Conservation (phyloP, 2,113 vertebrate species). For the Cyphomyrus discorhynchus region DNA sequence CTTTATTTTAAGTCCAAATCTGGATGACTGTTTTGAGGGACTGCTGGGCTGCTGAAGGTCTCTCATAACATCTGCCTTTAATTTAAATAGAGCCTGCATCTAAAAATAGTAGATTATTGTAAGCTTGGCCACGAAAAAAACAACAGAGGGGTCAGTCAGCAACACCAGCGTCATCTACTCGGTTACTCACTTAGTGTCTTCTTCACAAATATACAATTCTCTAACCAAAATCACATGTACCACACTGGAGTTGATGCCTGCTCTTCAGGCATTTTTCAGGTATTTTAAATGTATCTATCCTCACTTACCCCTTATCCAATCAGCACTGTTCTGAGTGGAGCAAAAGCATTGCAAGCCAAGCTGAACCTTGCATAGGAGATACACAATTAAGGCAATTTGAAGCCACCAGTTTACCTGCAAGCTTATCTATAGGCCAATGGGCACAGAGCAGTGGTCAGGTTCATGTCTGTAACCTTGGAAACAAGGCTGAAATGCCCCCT, state of each 20-base stretch:
- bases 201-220: not conserved
- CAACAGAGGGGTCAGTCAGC: constrained; percentile 6
- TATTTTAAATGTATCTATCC: not conserved
- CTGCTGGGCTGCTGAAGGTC: not conserved
- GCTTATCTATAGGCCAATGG: not conserved
- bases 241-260: not conserved
- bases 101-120: constrained; percentile 11
- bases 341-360: not conserved
- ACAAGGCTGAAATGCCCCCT: not conserved
- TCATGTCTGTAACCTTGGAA: not conserved
- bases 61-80: constrained; percentile 8
- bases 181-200: not conserved
- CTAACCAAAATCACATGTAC: not conserved
- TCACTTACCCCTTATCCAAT: not conserved
- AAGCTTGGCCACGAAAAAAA: constrained; percentile 6
- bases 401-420: not conserved
- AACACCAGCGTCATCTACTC: not conserved
- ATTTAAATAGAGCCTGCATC: not conserved
- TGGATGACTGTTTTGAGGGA: not conserved
- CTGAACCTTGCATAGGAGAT: not conserved
- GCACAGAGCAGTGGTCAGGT: not conserved
- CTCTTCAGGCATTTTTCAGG: not conserved
- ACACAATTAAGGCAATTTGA: not conserved
- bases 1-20: not conserved
- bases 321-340: not conserved